Percentiles rank a stretch among this genome's conserved stretches.
Evolutionary conservation across 2,888 invertebrate species (phyloP).

Genomic region (Lasioglossum zephyrum): DNA sequence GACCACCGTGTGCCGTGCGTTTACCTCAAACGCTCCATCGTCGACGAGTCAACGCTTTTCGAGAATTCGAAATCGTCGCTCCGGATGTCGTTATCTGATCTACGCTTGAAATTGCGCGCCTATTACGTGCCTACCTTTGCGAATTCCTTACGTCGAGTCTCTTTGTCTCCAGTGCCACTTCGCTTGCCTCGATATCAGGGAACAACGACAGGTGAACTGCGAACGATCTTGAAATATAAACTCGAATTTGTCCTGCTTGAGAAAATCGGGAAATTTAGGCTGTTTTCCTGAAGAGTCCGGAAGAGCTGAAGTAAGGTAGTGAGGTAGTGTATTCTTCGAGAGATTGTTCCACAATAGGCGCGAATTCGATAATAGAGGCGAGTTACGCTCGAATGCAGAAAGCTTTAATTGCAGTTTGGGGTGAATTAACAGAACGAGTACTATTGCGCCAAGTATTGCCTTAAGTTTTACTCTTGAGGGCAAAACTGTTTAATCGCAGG

Average conservation of each 20-base stretch:
- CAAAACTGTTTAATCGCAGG: not conserved
- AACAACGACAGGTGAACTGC: not conserved
- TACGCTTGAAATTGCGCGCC: slow-evolving; percentile 50
- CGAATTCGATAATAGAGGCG: not conserved
- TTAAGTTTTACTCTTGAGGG: not conserved
- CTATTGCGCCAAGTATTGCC: not conserved
- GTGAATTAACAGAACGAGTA: not conserved
- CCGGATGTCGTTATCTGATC: slow-evolving; percentile 60
- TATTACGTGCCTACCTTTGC: slow-evolving; percentile 46
- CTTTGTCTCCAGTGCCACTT: not conserved
- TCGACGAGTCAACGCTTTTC: slow-evolving; percentile 15
- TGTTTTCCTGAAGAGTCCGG: too few species aligned
- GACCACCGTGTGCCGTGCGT: not conserved
- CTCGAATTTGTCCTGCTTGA: not conserved
- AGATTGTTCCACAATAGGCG: not conserved
- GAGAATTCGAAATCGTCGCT: slow-evolving; percentile 45
- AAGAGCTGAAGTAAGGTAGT: too few species aligned
- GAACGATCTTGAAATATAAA: not conserved
- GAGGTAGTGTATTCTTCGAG: not conserved
- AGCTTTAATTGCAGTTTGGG: not conserved
- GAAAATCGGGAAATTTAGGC: too few species aligned
- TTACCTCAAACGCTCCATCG: not conserved
- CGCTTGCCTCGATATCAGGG: not conserved
- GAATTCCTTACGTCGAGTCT: slow-evolving; percentile 18
- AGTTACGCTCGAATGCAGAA: not conserved